These are phyloP conservation scores for Larimichthys polyactis DNA, from an alignment of 2,113 vertebrate species.

Conservation along the genomic window DNA sequence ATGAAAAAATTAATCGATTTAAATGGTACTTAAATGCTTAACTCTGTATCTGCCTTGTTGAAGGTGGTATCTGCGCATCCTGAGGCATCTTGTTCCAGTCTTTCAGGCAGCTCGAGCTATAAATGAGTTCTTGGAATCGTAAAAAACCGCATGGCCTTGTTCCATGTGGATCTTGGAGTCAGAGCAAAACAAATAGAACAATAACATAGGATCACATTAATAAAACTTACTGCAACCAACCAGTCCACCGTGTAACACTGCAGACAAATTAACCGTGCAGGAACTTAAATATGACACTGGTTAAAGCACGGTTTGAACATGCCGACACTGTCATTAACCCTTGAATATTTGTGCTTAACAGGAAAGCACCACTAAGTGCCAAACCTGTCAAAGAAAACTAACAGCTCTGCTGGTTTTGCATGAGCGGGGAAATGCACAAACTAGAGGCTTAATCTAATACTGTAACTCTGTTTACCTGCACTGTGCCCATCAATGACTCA, in stretches of 20 bases:
- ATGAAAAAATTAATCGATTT: neutral
- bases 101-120: conserved; percentile 46
- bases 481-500: conserved; percentile 45
- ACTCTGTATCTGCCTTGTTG: neutral
- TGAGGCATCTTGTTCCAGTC: conserved; percentile 20
- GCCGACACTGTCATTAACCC: neutral
- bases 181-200: conserved; percentile 72
- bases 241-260: neutral
- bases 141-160: conserved; percentile 30
- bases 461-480: conserved; percentile 49
- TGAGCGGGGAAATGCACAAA: conserved; percentile 26
- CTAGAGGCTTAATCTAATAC: conserved; percentile 53
- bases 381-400: conserved; percentile 50
- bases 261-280: conserved; percentile 3
- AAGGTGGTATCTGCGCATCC: conserved; percentile 15
- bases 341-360: neutral
- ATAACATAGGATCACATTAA: conserved; percentile 49
- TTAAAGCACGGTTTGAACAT: neutral
- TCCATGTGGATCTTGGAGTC: conserved; percentile 61
- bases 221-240: conserved; percentile 44
- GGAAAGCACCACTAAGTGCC: neutral
- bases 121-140: conserved; percentile 70
- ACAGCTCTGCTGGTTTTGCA: conserved; percentile 39
- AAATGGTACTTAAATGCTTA: neutral
- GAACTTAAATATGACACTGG: neutral